A percentile compares a stretch with the other conserved stretches of the same genome.
phyloP scores from a whole-genome alignment of 2,888 invertebrate species.

The Balanococcus diminutus region DNA sequence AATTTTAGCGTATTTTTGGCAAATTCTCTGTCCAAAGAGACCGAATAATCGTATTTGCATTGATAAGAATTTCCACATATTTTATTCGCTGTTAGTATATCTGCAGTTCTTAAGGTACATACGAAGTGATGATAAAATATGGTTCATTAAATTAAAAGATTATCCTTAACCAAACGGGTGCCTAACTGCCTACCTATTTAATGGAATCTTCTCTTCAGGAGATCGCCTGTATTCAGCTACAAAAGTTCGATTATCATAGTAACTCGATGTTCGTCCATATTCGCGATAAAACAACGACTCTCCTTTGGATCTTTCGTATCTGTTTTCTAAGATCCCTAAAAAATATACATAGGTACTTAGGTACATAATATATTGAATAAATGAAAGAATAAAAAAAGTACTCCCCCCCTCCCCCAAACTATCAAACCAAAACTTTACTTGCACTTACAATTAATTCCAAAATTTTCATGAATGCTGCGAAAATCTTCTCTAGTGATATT shows the following conservation, averaged over 20 bases:
- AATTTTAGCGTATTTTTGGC: conserved; percentile 87
- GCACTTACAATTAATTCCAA: conserved; percentile 74
- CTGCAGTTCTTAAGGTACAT: neutral
- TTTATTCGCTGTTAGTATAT: conserved; percentile 68
- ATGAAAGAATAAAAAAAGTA: neutral
- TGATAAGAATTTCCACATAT: conserved; percentile 83
- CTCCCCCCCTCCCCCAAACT: neutral
- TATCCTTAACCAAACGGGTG: too few relatives aligned
- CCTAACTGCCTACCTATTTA: conserved; percentile 71
- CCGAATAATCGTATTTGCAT: conserved; percentile 86
- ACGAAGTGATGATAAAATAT: too few relatives aligned
- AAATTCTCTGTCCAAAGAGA: conserved; percentile 82
- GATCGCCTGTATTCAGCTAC: conserved; percentile 74
- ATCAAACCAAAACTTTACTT: neutral
- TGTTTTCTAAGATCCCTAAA: conserved; percentile 83
- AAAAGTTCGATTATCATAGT: conserved; percentile 79
- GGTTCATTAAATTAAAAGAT: too few relatives aligned
- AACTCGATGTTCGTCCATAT: conserved; percentile 79
- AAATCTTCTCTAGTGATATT: conserved; percentile 74
- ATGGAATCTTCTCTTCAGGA: conserved; percentile 75
- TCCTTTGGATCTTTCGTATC: conserved; percentile 74
- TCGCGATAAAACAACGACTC: conserved; percentile 79
- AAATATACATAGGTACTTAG: too few relatives aligned
- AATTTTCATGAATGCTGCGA: conserved; percentile 76
- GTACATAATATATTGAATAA: too few relatives aligned